Conservation (phyloP, 2,888 invertebrate species). For the Calliphora vomitoria region DNA sequence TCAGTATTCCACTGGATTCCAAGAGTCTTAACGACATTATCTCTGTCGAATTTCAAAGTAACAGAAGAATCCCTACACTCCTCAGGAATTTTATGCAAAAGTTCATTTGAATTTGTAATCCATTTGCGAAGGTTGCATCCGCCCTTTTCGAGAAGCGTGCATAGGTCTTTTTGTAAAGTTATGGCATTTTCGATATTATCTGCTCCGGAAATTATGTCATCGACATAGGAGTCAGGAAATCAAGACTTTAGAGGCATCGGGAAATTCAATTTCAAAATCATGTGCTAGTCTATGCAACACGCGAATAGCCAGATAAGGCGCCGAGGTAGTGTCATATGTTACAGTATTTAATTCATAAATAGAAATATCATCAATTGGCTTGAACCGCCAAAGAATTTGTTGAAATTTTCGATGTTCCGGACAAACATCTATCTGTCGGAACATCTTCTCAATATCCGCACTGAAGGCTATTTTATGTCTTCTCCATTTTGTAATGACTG, state of each 20-base stretch:
- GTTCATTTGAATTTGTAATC: constrained; percentile 29
- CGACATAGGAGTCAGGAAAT: constrained; percentile 60
- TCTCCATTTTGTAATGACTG: not conserved
- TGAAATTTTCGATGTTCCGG: constrained; percentile 46
- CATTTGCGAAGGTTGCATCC: constrained; percentile 33
- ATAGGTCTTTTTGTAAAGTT: constrained; percentile 45
- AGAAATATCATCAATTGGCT: constrained; percentile 39
- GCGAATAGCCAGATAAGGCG: constrained; percentile 59
- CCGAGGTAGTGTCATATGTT: constrained; percentile 57
- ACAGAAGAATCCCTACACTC: constrained; percentile 28
- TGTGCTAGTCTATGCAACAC: constrained; percentile 51
- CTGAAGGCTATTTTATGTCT: no score
- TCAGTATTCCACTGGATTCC: not conserved
- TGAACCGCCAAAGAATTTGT: constrained; percentile 63
- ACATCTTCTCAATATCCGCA: no score
- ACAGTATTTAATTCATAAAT: constrained; percentile 64
- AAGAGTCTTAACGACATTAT: not conserved
- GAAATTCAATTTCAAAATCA: constrained; percentile 45
- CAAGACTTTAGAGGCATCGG: constrained; percentile 29
- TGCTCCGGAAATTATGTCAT: constrained; percentile 62
- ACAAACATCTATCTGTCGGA: no score
- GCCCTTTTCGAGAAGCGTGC: constrained; percentile 35
- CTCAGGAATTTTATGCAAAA: constrained; percentile 35
- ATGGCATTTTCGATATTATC: constrained; percentile 36
- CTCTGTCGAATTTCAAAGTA: constrained; percentile 8